phyloP scores from a whole-genome alignment of 1,140 invertebrate genomes.

The Drosophila oshimai region DNA sequence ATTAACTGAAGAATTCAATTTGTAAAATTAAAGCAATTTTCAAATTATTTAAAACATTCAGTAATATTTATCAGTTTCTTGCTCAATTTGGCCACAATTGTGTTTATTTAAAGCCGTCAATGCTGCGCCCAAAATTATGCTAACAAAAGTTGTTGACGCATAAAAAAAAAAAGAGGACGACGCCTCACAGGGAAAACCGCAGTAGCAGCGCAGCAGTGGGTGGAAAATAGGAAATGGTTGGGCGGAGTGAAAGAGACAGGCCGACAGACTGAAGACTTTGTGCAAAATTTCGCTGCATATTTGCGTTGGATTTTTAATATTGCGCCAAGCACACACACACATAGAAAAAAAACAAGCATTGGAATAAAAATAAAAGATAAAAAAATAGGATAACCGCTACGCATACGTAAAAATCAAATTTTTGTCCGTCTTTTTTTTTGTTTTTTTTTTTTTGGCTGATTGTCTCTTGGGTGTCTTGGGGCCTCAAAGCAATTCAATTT shows the following conservation, averaged over 20 bases:
- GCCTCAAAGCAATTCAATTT: constrained; percentile 6
- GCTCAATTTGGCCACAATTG: neutral
- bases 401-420: constrained; percentile 74
- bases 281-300: constrained; percentile 67
- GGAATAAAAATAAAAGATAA: neutral
- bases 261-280: constrained; percentile 47
- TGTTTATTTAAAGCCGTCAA: constrained; percentile 17
- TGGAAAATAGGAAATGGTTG: constrained; percentile 4
- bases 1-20: too few species aligned
- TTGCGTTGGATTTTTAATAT: constrained; percentile 79
- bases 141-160: constrained; percentile 67
- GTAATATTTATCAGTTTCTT: too few species aligned
- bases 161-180: constrained; percentile 9
- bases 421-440: neutral
- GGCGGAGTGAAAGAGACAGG: neutral
- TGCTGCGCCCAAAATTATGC: constrained; percentile 64
- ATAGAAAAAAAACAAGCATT: neutral
- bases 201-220: constrained; percentile 7
- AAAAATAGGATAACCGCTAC: constrained; percentile 42
- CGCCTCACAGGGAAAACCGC: constrained; percentile 14
- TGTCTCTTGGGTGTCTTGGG: constrained; percentile 37
- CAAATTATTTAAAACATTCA: too few species aligned
- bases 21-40: too few species aligned
- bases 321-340: constrained; percentile 55
- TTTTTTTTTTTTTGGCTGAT: constrained; percentile 37